phyloP scores from a whole-genome alignment of 1,140 invertebrate genomes.

The Papilio machaon region DNA sequence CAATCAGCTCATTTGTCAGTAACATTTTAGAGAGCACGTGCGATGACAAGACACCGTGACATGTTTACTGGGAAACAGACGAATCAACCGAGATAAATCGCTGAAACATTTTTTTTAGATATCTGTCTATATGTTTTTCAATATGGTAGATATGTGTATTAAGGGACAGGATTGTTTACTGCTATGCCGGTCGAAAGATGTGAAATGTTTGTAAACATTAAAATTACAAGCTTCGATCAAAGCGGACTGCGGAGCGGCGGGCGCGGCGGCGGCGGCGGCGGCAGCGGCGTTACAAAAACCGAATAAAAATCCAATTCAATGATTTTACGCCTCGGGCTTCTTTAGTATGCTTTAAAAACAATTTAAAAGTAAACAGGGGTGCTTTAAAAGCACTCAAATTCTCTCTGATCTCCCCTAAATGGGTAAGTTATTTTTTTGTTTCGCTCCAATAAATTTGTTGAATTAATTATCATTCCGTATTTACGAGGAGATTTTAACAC shows the following conservation, averaged over 20 bases:
- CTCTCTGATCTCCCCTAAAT: slow-evolving; percentile 39
- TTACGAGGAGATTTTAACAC: slow-evolving; percentile 58
- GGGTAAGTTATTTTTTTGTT: slow-evolving; percentile 28
- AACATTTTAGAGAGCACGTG: neutral
- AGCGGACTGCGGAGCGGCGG: neutral
- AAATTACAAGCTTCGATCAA: neutral
- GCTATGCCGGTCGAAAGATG: neutral
- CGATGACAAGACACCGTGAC: neutral
- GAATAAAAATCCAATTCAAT: slow-evolving; percentile 16
- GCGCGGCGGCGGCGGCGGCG: neutral
- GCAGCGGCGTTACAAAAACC: neutral
- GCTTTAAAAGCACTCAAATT: slow-evolving; percentile 34
- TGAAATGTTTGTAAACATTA: neutral
- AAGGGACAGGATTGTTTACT: neutral
- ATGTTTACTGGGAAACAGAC: neutral
- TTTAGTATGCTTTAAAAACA: slow-evolving; percentile 36
- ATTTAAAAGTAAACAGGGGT: slow-evolving; percentile 38
- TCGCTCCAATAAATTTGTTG: slow-evolving; percentile 8
- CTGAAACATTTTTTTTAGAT: too few relatives aligned
- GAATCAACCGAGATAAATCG: neutral
- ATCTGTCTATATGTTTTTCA: too few relatives aligned
- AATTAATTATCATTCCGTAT: slow-evolving; percentile 23
- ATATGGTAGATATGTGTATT: neutral
- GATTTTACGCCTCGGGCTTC: slow-evolving; percentile 29
- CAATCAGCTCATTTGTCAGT: neutral